Conservation (phyloP, 2,797 vertebrate genomes). For the Calcarius lapponicus region DNA sequence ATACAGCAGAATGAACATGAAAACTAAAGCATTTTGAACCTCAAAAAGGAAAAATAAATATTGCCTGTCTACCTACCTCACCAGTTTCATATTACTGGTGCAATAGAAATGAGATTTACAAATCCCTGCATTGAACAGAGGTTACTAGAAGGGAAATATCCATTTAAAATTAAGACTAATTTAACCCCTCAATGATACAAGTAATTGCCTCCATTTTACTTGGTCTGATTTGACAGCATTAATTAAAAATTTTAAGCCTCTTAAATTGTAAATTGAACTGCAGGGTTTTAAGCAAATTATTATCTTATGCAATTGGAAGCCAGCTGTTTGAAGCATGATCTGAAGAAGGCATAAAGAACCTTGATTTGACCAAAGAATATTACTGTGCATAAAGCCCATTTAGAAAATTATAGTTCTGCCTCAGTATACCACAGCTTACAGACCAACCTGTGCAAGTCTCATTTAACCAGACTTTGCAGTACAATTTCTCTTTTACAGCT, state of each 20-base stretch:
- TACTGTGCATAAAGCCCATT: background rate
- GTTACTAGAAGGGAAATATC: background rate
- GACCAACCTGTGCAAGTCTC: background rate
- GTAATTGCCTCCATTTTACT: background rate
- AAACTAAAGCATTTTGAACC: background rate
- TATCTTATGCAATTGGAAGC: background rate
- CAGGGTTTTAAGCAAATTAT: background rate
- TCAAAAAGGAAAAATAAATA: background rate
- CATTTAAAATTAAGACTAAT: conserved; percentile 8
- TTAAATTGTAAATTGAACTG: background rate
- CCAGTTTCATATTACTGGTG: background rate
- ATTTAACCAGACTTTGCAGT: background rate
- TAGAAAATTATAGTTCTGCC: background rate
- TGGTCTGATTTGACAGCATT: conserved; percentile 9
- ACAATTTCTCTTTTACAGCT: background rate
- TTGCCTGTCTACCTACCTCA: background rate
- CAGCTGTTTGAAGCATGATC: background rate
- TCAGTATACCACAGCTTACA: background rate
- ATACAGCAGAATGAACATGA: background rate
- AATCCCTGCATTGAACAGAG: background rate
- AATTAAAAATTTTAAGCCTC: conserved; percentile 32
- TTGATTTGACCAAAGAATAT: background rate
- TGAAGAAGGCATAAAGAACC: background rate
- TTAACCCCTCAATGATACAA: background rate
- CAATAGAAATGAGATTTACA: background rate